Evolutionary conservation across 2,888 invertebrate species (phyloP).

Genomic region (Eupithecia tripunctaria): DNA sequence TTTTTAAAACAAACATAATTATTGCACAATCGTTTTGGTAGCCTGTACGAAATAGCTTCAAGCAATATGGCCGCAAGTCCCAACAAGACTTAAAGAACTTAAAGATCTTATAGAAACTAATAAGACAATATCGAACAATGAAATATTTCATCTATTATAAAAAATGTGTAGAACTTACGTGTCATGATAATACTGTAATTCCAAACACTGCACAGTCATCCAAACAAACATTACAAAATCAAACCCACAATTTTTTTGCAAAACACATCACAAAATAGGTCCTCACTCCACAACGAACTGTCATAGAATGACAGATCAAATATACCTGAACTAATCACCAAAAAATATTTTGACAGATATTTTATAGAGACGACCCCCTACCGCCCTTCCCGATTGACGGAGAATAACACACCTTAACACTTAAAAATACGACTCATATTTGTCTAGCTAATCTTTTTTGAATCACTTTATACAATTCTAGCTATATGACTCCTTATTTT

Average conservation of each 20-base stretch:
- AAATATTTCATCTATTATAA: not conserved
- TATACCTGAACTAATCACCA: constrained; percentile 70
- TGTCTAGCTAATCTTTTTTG: constrained; percentile 27
- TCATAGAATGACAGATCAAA: constrained; percentile 58
- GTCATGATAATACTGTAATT: not conserved
- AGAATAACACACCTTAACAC: not conserved
- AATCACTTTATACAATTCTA: constrained; percentile 27
- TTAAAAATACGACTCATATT: constrained; percentile 6
- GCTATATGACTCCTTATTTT: not conserved
- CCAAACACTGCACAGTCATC: constrained; percentile 2
- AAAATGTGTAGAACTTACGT: not conserved
- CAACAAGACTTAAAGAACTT: too few species aligned
- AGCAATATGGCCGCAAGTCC: too few species aligned
- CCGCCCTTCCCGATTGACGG: constrained; percentile 48
- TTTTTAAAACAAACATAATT: too few species aligned
- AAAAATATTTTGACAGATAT: constrained; percentile 77
- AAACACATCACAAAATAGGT: constrained; percentile 50
- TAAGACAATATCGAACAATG: not conserved
- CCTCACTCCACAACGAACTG: constrained; percentile 59
- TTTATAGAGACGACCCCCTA: constrained; percentile 76
- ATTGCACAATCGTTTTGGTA: too few species aligned
- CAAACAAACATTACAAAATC: constrained; percentile 14
- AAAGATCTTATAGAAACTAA: not conserved
- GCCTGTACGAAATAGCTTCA: too few species aligned
- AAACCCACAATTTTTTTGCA: constrained; percentile 19